phyloP scores from a whole-genome alignment of 2,888 invertebrate species.

The Hoplodrina blanda region DNA sequence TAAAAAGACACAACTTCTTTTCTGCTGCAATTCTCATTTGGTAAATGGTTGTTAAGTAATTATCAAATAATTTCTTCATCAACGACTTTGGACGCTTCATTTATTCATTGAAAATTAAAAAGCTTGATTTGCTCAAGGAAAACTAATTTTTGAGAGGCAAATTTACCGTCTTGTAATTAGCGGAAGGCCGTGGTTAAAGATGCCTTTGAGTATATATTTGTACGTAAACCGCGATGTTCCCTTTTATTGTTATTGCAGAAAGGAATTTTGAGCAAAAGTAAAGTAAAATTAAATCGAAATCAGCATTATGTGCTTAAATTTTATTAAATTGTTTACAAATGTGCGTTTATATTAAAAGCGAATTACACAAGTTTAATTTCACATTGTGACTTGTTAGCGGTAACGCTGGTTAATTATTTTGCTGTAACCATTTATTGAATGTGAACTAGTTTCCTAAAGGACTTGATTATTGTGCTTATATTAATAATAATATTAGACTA shows the following conservation, averaged over 20 bases:
- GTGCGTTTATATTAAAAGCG: neutral
- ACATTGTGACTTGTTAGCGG: neutral
- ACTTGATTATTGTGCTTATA: too few species aligned
- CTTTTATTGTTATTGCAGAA: conserved; percentile 74
- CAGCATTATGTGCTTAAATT: conserved; percentile 36
- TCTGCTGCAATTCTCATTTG: too few species aligned
- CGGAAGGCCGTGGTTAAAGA: conserved; percentile 59
- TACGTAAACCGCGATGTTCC: conserved; percentile 68
- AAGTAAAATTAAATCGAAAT: conserved; percentile 51
- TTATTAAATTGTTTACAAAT: conserved; percentile 15
- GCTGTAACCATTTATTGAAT: neutral
- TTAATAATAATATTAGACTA: too few species aligned
- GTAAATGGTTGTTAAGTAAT: too few species aligned
- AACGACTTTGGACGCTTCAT: too few species aligned
- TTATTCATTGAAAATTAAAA: too few species aligned
- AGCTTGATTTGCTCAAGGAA: conserved; percentile 21
- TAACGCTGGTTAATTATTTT: neutral
- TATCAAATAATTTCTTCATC: too few species aligned
- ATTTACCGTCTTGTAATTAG: conserved; percentile 70
- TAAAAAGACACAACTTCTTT: too few species aligned
- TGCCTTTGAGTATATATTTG: conserved; percentile 70
- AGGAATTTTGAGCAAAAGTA: conserved; percentile 51
- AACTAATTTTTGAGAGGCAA: conserved; percentile 63
- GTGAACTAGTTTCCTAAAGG: neutral
- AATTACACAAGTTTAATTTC: neutral